Evolutionary conservation across 2,888 invertebrate genomes (phyloP).

Genomic region (Crepidodera aurea): DNA sequence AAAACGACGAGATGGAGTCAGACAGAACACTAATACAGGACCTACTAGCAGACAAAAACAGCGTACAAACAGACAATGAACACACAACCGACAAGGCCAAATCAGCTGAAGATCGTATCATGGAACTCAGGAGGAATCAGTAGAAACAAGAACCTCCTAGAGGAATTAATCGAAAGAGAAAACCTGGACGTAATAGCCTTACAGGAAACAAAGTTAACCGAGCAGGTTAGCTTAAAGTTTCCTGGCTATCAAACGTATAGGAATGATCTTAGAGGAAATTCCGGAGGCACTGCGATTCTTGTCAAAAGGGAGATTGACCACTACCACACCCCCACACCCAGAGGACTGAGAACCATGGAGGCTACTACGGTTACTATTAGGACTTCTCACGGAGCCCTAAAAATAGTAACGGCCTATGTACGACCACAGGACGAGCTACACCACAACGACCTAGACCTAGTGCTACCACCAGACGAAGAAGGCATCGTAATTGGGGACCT

Average conservation of each 20-base stretch:
- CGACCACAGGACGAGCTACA: no score
- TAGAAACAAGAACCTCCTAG: not conserved
- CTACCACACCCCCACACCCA: not conserved
- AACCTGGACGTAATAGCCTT: not conserved
- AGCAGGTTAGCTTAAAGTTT: not conserved
- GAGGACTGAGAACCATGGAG: constrained; percentile 5
- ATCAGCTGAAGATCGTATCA: not conserved
- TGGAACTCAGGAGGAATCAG: not conserved
- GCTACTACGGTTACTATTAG: not conserved
- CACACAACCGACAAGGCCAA: not conserved
- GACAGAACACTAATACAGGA: no score
- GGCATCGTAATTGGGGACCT: no score
- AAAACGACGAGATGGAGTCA: no score
- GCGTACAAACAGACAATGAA: not conserved
- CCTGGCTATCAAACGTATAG: not conserved
- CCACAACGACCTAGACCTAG: no score
- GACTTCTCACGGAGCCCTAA: not conserved
- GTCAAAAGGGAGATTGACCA: constrained; percentile 1
- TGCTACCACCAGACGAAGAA: no score
- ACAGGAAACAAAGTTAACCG: not conserved
- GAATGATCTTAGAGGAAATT: not conserved
- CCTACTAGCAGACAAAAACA: no score
- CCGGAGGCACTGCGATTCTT: not conserved
- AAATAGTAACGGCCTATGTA: not conserved
- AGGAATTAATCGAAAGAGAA: not conserved